Percentiles rank a stretch among this genome's conserved stretches.
Evolutionary conservation across 2,113 vertebrate species (phyloP).

Genomic region (Neolamprologus kungweensis): DNA sequence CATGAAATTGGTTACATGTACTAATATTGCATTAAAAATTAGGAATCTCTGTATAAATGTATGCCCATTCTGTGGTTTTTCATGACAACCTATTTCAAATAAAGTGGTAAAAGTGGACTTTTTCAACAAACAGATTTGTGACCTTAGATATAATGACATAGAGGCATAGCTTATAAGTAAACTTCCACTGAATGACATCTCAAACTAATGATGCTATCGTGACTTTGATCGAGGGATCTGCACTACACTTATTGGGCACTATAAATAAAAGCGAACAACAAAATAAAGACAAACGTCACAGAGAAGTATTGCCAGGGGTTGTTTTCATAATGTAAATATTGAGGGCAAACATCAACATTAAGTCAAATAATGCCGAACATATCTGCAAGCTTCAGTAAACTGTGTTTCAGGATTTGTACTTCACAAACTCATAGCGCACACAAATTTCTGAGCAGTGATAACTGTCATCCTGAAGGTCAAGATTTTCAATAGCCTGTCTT

Average conservation of each 20-base stretch:
- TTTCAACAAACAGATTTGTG: not conserved
- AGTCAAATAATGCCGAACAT: not conserved
- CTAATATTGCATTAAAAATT: not conserved
- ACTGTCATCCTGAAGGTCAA: conserved; percentile 60
- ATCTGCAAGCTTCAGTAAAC: conserved; percentile 4
- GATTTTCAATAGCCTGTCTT: conserved; percentile 33
- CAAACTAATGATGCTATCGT: not conserved
- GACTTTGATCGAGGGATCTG: not conserved
- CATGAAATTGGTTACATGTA: not conserved
- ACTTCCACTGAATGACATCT: not conserved
- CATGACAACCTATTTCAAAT: not conserved
- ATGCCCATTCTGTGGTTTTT: not conserved
- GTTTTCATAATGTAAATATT: not conserved
- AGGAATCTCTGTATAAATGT: not conserved
- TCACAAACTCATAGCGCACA: conserved; percentile 9
- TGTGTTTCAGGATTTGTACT: conserved; percentile 11
- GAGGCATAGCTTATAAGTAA: not conserved
- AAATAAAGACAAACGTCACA: not conserved
- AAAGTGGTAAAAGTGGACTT: not conserved
- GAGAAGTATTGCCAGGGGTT: not conserved
- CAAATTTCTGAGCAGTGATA: conserved; percentile 34
- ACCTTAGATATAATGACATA: not conserved
- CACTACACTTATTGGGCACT: not conserved
- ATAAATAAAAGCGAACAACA: not conserved
- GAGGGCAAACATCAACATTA: not conserved